A percentile compares a stretch with the other conserved stretches of the same genome.
Evolutionary conservation across 2,797 vertebrate species (phyloP).

Genomic region (Callimico goeldii): DNA sequence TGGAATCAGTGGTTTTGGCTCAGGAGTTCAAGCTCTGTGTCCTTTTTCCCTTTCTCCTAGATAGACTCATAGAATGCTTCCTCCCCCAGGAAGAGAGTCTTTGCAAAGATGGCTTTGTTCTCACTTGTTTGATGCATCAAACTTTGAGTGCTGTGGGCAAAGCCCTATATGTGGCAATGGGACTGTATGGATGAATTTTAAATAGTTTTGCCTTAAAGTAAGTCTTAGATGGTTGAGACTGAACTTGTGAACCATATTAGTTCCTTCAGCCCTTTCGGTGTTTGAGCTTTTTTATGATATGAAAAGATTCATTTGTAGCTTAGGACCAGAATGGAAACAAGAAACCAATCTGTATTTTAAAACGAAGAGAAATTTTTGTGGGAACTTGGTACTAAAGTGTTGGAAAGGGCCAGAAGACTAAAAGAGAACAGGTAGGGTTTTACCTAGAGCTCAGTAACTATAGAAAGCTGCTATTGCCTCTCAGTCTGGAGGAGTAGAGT

Average conservation of each 20-base stretch:
- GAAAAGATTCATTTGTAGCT: not conserved
- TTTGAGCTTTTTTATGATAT: not conserved
- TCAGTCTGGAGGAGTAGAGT: not conserved
- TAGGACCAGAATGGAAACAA: not conserved
- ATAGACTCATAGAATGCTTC: not conserved
- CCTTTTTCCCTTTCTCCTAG: not conserved
- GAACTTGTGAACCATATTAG: not conserved
- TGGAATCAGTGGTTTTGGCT: not conserved
- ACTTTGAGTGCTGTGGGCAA: not conserved
- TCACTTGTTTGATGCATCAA: not conserved
- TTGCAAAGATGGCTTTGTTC: not conserved
- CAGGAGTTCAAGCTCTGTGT: not conserved
- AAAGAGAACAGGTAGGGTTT: not conserved
- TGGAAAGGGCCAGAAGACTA: not conserved
- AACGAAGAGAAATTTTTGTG: not conserved
- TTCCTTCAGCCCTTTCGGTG: not conserved
- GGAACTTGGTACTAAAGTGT: not conserved
- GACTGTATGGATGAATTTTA: not conserved
- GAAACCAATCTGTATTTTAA: not conserved
- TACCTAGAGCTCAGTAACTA: not conserved
- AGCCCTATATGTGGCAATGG: not conserved
- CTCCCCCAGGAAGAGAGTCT: not conserved
- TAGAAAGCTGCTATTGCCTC: not conserved
- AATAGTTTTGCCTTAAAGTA: not conserved
- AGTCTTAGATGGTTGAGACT: not conserved